A percentile compares a stretch with the other conserved stretches of the same genome.
Conservation (phyloP, 2,797 vertebrate species). For the Saxicola maurus region DNA sequence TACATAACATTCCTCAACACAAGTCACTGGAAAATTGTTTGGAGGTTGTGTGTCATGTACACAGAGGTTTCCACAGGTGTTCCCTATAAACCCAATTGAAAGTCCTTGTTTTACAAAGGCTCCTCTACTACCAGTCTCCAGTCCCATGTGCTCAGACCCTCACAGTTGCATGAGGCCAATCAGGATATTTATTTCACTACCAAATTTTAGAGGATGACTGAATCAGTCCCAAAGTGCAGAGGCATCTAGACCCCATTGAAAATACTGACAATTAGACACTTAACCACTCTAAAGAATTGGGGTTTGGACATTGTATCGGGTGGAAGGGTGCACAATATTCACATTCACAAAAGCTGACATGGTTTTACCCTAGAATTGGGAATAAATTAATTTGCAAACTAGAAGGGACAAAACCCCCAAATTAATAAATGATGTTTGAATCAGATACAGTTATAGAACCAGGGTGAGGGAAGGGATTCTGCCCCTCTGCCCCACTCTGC, state of each 20-base stretch:
- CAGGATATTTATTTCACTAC: background rate
- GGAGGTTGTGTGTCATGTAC: background rate
- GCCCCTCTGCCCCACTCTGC: accelerated
- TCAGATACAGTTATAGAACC: background rate
- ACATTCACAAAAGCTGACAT: background rate
- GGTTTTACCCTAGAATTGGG: background rate
- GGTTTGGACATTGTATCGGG: background rate
- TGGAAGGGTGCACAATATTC: background rate
- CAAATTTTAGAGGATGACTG: background rate
- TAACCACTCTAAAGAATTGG: background rate
- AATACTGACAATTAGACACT: background rate
- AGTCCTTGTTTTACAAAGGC: background rate
- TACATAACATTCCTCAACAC: background rate
- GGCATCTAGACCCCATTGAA: background rate
- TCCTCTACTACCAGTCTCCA: background rate
- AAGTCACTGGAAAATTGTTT: background rate
- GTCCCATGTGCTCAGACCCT: background rate
- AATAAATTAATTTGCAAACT: background rate
- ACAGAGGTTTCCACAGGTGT: background rate
- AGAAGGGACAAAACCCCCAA: background rate
- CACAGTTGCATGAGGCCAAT: background rate
- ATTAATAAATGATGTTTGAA: background rate
- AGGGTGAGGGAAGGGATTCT: background rate
- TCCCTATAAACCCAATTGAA: background rate
- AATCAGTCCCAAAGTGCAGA: background rate